phyloP scores from a whole-genome alignment of 2,888 invertebrate species.

The Drosophila acutilabella region DNA sequence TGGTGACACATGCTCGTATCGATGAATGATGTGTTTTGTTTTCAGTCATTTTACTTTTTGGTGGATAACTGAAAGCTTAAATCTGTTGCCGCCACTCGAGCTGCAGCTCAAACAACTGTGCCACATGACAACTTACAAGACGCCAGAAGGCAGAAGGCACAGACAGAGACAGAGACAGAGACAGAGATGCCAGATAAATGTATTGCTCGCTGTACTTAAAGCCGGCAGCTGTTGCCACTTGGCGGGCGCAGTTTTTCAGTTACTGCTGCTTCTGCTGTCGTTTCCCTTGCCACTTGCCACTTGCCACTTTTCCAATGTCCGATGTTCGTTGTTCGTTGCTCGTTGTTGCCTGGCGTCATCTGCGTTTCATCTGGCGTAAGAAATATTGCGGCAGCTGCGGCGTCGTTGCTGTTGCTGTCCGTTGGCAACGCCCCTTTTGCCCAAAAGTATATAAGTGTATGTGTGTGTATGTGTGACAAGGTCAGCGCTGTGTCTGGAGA shows the following conservation, averaged over 20 bases:
- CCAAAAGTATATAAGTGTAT: conserved; percentile 21
- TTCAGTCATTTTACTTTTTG: not conserved
- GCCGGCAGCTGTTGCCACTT: conserved; percentile 73
- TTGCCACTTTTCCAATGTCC: conserved; percentile 28
- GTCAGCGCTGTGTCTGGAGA: conserved; percentile 74
- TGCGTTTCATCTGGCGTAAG: conserved; percentile 84
- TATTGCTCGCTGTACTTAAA: conserved; percentile 17
- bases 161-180: conserved; percentile 1
- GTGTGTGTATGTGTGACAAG: conserved; percentile 68
- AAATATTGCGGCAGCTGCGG: conserved; percentile 82
- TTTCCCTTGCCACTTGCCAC: conserved; percentile 20
- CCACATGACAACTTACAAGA: conserved; percentile 74
- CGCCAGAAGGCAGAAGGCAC: no score
- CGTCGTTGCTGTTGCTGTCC: conserved; percentile 44
- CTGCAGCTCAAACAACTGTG: conserved; percentile 76
- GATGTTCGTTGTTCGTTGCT: not conserved
- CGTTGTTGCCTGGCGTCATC: conserved; percentile 78
- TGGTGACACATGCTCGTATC: conserved; percentile 50
- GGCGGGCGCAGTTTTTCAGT: conserved; percentile 72
- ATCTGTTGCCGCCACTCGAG: conserved; percentile 79
- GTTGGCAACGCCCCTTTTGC: conserved; percentile 53
- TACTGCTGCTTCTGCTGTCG: conserved; percentile 33
- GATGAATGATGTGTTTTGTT: conserved; percentile 45
- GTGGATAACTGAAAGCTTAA: conserved; percentile 59
- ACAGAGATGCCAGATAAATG: conserved; percentile 31